Base-by-base conservation (phyloP, 2,113 vertebrate genomes). In the Alligator mississippiensis region DNA sequence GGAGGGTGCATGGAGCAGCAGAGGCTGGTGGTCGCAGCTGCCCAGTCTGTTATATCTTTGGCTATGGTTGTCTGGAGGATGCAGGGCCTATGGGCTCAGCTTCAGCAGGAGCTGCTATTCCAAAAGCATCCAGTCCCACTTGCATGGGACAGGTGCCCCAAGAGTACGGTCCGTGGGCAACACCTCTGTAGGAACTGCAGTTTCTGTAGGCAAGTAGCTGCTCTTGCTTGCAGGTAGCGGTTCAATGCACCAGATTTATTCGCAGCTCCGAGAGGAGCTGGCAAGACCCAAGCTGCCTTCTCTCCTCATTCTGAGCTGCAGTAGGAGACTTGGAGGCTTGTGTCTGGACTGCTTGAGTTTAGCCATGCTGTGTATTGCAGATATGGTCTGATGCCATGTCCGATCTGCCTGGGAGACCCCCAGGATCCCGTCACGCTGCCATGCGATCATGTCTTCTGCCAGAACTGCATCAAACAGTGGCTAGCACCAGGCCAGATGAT, bases 361-460 rank as follows among this genome's bases (percentile, higher is more conserved):
- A n/a, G 11, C 15, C 14, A 11, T 93, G 61, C 47, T 79, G n/a
- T 63, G 77, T 3, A 11, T 89, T 84, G 58, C 72, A 99, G 99
- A 82, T 97, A 97, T 57, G 98, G 97, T 12, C 80, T 98, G 18
- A 80, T 77, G 30, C 61, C 81, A 0, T 99, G 99, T 91, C 88
- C 97, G 3, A 91, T 99, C 91, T 99, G 99, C 93, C 97, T 98
- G 55, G 93, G 94, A 58, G 98, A 99, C 63, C 97, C 97, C 0
- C 96, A 91, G 25, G 97, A 99, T 15, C 99, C 99, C 0, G 94
- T 99, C 30, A 97, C 95, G 90, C 98, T 99, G 90, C 98, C 98
- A 8, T 99, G 99, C 95, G 79, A 84, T 11, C 99, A 99, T 2
- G 95, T 98, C 57, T 99, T 96, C 96, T 99, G 99, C 89, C 90